Conservation (phyloP, 2,797 vertebrate genomes). For the Enteromius fasciolatus region DNA sequence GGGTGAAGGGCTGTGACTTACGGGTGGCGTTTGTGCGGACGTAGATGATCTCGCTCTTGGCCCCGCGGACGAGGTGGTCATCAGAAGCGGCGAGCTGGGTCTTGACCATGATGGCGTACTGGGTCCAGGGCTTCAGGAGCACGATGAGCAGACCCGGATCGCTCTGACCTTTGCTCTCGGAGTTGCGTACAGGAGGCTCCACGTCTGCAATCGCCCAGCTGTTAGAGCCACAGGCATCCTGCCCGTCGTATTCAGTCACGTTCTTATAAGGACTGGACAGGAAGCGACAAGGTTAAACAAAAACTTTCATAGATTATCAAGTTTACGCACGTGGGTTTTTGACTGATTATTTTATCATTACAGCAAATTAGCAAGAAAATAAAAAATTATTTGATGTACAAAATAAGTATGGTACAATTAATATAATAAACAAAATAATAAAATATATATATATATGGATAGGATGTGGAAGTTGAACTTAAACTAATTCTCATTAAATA, state of each 20-base stretch:
- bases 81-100: slow-evolving; percentile 93
- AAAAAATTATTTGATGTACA: background rate
- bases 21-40: slow-evolving; percentile 90
- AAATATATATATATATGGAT: too few species aligned
- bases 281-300: background rate
- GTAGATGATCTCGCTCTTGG: slow-evolving; percentile 96
- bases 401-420: too few species aligned
- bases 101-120: slow-evolving; percentile 96
- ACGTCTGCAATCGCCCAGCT: slow-evolving; percentile 96
- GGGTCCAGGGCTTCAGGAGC: slow-evolving; percentile 94
- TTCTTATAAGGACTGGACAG: slow-evolving; percentile 86
- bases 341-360: background rate
- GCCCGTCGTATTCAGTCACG: slow-evolving; percentile 96
- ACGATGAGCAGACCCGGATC: slow-evolving; percentile 86
- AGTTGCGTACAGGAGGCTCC: slow-evolving; percentile 83
- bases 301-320: background rate
- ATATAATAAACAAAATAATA: too few species aligned
- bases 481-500: background rate
- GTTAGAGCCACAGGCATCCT: slow-evolving; percentile 96
- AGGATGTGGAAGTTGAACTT: too few species aligned
- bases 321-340: background rate
- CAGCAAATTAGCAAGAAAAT: background rate
- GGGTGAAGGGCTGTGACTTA: slow-evolving; percentile 71
- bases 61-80: slow-evolving; percentile 88
- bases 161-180: slow-evolving; percentile 74